A percentile compares a stretch with the other conserved stretches of the same genome.
These are phyloP conservation scores for Tamandua tetradactyla DNA, from an alignment of 2,797 vertebrate genomes.

Conservation along the genomic window DNA sequence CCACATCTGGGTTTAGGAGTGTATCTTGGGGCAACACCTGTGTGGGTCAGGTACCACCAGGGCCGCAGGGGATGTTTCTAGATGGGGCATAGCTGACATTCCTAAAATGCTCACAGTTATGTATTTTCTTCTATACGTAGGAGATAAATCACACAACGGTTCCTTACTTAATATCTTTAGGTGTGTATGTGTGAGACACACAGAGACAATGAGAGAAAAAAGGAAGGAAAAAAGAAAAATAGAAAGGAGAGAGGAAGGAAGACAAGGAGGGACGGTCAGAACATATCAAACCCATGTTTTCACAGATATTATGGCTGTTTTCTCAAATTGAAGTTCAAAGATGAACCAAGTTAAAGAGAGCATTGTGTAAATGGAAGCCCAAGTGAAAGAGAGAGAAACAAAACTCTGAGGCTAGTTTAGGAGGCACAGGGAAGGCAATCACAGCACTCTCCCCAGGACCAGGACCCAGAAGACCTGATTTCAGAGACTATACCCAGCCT, in stretches of 20 bases:
- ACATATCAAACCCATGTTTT: not conserved
- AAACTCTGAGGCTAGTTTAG: not conserved
- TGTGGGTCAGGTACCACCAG: not conserved
- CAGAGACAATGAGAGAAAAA: too few species aligned
- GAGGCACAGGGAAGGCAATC: too few species aligned
- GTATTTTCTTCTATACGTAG: not conserved
- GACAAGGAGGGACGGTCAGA: not conserved
- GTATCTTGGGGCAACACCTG: not conserved
- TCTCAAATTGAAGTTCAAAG: not conserved
- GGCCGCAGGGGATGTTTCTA: not conserved
- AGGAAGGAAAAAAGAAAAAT: too few species aligned
- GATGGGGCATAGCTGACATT: not conserved
- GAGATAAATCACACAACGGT: not conserved
- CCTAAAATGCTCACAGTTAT: not conserved
- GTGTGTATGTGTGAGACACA: too few species aligned
- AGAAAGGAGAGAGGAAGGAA: too few species aligned
- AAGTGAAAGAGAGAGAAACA: not conserved
- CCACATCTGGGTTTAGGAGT: not conserved
- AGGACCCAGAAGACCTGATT: not conserved
- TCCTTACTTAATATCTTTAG: too few species aligned
- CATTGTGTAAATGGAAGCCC: not conserved
- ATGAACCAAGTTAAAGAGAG: not conserved
- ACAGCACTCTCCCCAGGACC: not conserved
- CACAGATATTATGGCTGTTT: not conserved
- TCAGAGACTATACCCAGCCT: not conserved